Conservation (phyloP, 2,113 vertebrate species). For the Antechinus flavipes region DNA sequence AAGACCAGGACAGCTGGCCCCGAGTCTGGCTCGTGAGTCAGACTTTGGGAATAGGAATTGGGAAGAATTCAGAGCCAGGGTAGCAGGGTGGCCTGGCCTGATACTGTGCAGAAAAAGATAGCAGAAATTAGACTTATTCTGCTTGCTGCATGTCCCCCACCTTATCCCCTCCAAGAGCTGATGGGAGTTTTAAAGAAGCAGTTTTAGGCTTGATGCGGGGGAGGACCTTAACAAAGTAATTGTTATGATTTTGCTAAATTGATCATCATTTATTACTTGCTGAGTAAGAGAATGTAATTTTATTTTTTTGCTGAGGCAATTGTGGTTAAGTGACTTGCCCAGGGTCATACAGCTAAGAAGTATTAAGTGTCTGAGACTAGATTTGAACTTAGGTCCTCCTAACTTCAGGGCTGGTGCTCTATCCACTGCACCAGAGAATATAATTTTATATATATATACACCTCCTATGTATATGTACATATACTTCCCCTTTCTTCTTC, state of each 20-base stretch:
- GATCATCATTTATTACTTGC: background rate
- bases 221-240: background rate
- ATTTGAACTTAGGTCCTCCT: too few relatives aligned
- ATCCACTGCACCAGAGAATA: too few relatives aligned
- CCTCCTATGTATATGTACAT: background rate
- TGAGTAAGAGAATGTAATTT: background rate
- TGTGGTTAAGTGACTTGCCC: too few relatives aligned
- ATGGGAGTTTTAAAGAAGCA: background rate
- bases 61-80: background rate
- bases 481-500: background rate
- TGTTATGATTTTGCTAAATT: background rate
- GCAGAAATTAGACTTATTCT: background rate
- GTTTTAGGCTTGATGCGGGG: background rate
- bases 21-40: background rate
- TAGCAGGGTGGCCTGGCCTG: background rate
- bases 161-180: background rate
- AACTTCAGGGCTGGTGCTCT: too few relatives aligned
- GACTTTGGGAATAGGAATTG: background rate
- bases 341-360: too few relatives aligned
- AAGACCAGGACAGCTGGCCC: background rate
- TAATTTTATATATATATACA: too few relatives aligned
- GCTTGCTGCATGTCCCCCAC: background rate
- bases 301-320: too few relatives aligned
- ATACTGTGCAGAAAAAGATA: too few relatives aligned
- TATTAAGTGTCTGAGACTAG: too few relatives aligned